These are phyloP conservation scores for Anoncus sp. DNA, from an alignment of 2,888 invertebrate genomes.

Conservation along the genomic window DNA sequence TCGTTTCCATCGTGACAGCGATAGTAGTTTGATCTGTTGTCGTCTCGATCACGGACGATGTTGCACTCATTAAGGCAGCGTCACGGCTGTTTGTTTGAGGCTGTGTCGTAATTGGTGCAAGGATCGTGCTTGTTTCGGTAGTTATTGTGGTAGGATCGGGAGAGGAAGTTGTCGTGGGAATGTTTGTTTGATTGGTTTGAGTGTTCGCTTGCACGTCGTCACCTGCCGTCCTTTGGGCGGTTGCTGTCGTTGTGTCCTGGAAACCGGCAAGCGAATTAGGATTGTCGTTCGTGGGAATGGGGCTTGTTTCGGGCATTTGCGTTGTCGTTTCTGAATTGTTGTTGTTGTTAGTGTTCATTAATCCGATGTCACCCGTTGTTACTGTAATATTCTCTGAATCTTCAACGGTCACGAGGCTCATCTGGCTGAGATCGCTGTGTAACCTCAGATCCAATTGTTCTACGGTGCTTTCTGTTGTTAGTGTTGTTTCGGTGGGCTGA, in stretches of 20 bases:
- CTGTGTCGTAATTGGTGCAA: constrained; percentile 44
- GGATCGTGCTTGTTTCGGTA: constrained; percentile 40
- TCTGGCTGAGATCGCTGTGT: constrained; percentile 32
- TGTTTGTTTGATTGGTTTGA: constrained; percentile 70
- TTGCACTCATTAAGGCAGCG: constrained; percentile 39
- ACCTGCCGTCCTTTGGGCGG: constrained; percentile 82
- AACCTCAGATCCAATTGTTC: constrained; percentile 47
- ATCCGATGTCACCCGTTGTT: constrained; percentile 59
- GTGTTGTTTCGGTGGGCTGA: constrained; percentile 64
- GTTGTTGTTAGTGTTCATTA: constrained; percentile 66
- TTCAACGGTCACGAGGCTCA: constrained; percentile 16
- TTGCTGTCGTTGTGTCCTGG: constrained; percentile 81
- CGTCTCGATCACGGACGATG: too few relatives aligned
- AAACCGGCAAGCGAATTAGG: constrained; percentile 81
- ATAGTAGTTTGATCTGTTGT: too few relatives aligned
- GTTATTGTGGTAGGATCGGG: constrained; percentile 25
- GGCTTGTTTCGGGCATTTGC: constrained; percentile 68
- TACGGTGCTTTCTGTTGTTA: constrained; percentile 53
- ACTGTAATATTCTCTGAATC: constrained; percentile 42
- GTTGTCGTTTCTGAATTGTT: constrained; percentile 60
- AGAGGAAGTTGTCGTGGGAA: constrained; percentile 34
- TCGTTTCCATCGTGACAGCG: too few relatives aligned
- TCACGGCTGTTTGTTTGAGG: constrained; percentile 42
- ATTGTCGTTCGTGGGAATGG: constrained; percentile 71
- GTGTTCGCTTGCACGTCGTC: constrained; percentile 69